Base-by-base conservation (phyloP, 1,140 invertebrate species). In the Pseudoatta argentina region DNA sequence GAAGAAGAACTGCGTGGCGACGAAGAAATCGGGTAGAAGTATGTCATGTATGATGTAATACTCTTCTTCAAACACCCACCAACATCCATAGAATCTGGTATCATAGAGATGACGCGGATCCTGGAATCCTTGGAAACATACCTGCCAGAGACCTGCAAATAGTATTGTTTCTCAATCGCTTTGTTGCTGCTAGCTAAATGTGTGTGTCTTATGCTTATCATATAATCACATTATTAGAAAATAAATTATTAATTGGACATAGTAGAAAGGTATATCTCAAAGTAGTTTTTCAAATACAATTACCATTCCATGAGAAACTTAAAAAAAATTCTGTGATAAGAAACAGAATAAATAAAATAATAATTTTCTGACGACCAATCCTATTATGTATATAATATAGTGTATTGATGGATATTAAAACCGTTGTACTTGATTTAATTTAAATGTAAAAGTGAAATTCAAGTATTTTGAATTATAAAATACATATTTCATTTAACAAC, bases 41-140 rank as follows among this genome's bases (percentile, higher is more conserved):
- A 98, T 96, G 87, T 98, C 97, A 91, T 98, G 97, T 87, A 98
- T 98, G 82, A 98, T 98, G 91, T 98, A 98, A 92, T 98, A 98
- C 95, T 99, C 98, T 94, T 99, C 98, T 95, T 98, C 97, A 91
- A 99, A 98, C 34, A 99, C 97, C 98, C 98, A 99, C 97, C 98
- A 98, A 92, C 98, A 99, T 0, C 97, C 97, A 51, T 95, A 96
- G 91, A 98, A 98, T 72, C 95, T 95, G 4, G 96, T 97, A 87
- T 98, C 98, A 92, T 97, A 98, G 90, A 97, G 96, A 93, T 98
- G 98, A 86, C 96, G 96, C 12, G 97, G 96, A 92, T 98, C 98
- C 94, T 97, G 96, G 93, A 98, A 98, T 48, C 97, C 96, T 89
- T 97, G 96, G 87, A 99, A 98, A 93, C 98, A 99, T 0, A 98